Evolutionary conservation across 2,888 invertebrate genomes (phyloP).

Genomic region (Fissipunctia ypsillon): DNA sequence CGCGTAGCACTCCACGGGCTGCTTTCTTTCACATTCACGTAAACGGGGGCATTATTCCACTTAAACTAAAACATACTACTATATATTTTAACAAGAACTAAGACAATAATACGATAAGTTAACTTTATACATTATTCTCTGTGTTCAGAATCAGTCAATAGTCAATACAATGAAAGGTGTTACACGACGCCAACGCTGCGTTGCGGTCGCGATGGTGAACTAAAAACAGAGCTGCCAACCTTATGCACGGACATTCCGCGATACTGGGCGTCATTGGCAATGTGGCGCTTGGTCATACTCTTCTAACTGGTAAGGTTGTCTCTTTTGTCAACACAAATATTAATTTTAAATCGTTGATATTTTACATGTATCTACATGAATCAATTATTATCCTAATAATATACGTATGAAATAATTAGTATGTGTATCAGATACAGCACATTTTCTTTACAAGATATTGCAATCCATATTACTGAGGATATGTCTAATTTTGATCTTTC

Average conservation of each 20-base stretch:
- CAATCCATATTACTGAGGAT: constrained; percentile 61
- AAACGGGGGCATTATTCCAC: constrained; percentile 89
- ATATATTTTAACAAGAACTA: constrained; percentile 88
- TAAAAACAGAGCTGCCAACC: constrained; percentile 86
- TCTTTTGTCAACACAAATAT: constrained; percentile 68
- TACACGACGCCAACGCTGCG: constrained; percentile 92
- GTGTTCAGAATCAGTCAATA: constrained; percentile 92
- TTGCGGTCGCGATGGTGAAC: constrained; percentile 90
- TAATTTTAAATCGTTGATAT: constrained; percentile 38
- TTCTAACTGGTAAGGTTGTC: constrained; percentile 77
- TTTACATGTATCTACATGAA: constrained; percentile 19
- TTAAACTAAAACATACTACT: constrained; percentile 88
- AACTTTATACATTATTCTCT: constrained; percentile 92
- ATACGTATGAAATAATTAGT: constrained; percentile 2
- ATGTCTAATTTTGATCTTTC: constrained; percentile 57
- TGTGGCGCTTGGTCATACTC: constrained; percentile 82
- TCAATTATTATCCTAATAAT: constrained; percentile 40
- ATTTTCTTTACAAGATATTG: constrained; percentile 32
- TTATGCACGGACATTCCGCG: constrained; percentile 82
- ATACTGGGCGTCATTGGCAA: constrained; percentile 88
- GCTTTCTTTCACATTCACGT: constrained; percentile 89
- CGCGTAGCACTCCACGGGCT: constrained; percentile 91
- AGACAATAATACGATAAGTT: constrained; percentile 91
- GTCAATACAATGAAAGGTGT: constrained; percentile 94
- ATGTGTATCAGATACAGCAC: background rate